Evolutionary conservation across 2,888 invertebrate species (phyloP).

Genomic region (Parnassius glacialis): DNA sequence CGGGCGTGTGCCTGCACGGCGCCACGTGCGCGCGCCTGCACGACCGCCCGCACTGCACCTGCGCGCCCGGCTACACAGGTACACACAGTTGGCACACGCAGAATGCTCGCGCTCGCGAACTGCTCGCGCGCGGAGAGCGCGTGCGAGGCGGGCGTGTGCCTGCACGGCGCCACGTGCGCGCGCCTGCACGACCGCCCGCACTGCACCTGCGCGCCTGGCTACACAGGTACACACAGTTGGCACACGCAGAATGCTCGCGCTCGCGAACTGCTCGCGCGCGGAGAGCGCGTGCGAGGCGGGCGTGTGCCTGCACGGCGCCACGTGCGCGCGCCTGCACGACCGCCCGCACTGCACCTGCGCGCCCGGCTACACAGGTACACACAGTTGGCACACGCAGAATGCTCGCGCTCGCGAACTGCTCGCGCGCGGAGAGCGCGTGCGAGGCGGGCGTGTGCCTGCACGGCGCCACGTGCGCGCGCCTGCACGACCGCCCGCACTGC

Average conservation of each 20-base stretch:
- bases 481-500: constrained; percentile 83
- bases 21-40: constrained; percentile 83
- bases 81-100: no score
- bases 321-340: constrained; percentile 80
- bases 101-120: constrained; percentile 50
- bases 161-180: neutral
- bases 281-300: constrained; percentile 83
- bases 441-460: constrained; percentile 43
- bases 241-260: no score
- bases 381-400: no score
- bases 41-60: constrained; percentile 85
- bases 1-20: constrained; percentile 87
- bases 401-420: constrained; percentile 59
- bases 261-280: constrained; percentile 55
- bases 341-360: constrained; percentile 86
- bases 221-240: constrained; percentile 32
- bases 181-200: constrained; percentile 70
- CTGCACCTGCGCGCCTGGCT: constrained; percentile 86
- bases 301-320: constrained; percentile 88
- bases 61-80: constrained; percentile 82
- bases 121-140: constrained; percentile 54
- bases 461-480: neutral
- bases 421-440: constrained; percentile 53
- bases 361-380: constrained; percentile 87
- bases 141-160: no score